Evolutionary conservation across 2,888 invertebrate species (phyloP).

Genomic region (Leptopilina syphax): DNA sequence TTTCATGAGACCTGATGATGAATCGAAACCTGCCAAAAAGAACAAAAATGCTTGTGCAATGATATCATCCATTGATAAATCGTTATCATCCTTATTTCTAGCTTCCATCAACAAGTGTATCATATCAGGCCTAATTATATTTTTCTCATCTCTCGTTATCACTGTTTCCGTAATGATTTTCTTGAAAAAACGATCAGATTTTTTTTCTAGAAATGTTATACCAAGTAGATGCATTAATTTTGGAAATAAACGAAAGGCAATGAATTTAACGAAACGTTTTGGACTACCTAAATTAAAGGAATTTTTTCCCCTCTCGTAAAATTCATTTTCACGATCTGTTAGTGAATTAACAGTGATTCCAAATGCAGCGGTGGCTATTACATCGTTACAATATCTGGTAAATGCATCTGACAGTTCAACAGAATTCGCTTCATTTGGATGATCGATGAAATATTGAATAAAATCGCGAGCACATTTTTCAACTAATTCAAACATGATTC

Average conservation of each 20-base stretch:
- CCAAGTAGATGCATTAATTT: slow-evolving; percentile 50
- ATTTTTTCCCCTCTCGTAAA: slow-evolving; percentile 42
- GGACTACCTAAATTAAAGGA: not conserved
- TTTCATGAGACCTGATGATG: slow-evolving; percentile 52
- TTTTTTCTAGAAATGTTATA: slow-evolving; percentile 45
- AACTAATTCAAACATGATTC: slow-evolving; percentile 78
- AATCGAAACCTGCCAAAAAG: slow-evolving; percentile 59
- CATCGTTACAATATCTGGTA: slow-evolving; percentile 59
- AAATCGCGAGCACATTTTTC: slow-evolving; percentile 67
- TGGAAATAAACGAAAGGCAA: slow-evolving; percentile 44
- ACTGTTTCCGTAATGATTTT: slow-evolving; percentile 73
- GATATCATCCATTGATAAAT: slow-evolving; percentile 70
- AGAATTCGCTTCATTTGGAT: slow-evolving; percentile 47
- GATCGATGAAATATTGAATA: slow-evolving; percentile 58
- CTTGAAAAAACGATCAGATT: slow-evolving; percentile 53
- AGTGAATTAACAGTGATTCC: slow-evolving; percentile 66
- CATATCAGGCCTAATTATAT: slow-evolving; percentile 80
- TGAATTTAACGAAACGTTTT: slow-evolving; percentile 46
- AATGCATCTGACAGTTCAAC: slow-evolving; percentile 69
- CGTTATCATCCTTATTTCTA: slow-evolving; percentile 51
- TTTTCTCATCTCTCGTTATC: slow-evolving; percentile 76
- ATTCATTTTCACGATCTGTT: slow-evolving; percentile 58
- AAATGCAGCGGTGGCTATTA: slow-evolving; percentile 67
- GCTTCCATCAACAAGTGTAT: slow-evolving; percentile 79
- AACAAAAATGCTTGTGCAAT: slow-evolving; percentile 75